phyloP scores from a whole-genome alignment of 2,888 invertebrate species.

The Ceraclea dissimilis region DNA sequence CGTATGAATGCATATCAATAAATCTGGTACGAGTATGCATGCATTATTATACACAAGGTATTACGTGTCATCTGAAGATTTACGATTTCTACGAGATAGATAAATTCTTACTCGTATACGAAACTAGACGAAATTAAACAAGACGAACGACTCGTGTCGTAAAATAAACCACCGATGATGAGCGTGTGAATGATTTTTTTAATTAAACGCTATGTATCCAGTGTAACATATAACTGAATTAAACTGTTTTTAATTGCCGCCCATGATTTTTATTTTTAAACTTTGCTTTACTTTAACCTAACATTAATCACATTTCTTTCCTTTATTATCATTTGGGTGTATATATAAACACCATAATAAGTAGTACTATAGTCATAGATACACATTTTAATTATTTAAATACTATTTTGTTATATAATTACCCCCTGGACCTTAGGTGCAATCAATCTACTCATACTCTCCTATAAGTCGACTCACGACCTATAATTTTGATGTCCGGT shows the following conservation, averaged over 20 bases:
- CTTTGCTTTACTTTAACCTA: background rate
- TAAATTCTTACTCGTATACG: too few species aligned
- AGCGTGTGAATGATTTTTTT: constrained; percentile 2
- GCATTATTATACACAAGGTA: too few species aligned
- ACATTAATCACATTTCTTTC: background rate
- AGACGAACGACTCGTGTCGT: too few species aligned
- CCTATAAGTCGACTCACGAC: background rate
- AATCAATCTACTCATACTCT: background rate
- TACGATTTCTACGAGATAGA: too few species aligned
- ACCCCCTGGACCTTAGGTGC: background rate
- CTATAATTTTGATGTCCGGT: background rate
- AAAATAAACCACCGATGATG: background rate
- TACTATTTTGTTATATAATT: background rate
- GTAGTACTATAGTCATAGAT: background rate
- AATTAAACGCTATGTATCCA: too few species aligned
- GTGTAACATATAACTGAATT: too few species aligned
- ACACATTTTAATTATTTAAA: background rate
- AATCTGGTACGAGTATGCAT: too few species aligned
- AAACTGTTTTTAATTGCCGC: background rate
- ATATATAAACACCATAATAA: too few species aligned
- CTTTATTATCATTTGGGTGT: too few species aligned
- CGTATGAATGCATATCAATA: too few species aligned
- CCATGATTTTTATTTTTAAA: background rate
- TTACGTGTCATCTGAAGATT: too few species aligned
- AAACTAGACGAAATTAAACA: too few species aligned